Evolutionary conservation across 2,113 vertebrate species (phyloP).

Genomic region (Capra hircus): DNA sequence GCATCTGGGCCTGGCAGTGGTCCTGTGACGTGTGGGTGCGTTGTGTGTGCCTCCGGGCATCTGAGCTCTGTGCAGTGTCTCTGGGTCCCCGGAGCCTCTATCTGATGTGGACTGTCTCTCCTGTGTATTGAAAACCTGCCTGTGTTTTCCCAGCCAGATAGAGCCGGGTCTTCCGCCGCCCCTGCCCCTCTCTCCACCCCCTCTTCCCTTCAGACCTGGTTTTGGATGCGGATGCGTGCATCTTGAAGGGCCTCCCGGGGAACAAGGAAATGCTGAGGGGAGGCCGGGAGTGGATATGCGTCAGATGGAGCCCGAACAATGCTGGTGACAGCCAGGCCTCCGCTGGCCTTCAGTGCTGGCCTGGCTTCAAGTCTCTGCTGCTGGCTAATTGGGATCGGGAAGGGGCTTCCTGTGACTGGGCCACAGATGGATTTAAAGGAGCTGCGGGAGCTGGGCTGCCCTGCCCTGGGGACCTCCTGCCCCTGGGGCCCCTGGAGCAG

Average conservation of each 20-base stretch:
- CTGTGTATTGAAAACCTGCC: not conserved
- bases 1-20: not conserved
- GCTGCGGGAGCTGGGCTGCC: not conserved
- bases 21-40: not conserved
- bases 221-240: slow-evolving; percentile 41
- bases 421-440: slow-evolving; percentile 43
- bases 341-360: slow-evolving; percentile 51
- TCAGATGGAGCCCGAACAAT: slow-evolving; percentile 67
- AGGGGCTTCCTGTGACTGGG: slow-evolving; percentile 42
- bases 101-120: not conserved
- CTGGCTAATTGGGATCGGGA: slow-evolving; percentile 52
- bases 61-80: not conserved
- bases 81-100: not conserved
- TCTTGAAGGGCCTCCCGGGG: not conserved
- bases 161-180: not conserved
- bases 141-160: not conserved
- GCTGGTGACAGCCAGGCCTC: slow-evolving; percentile 64
- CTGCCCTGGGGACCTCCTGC: not conserved
- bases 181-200: not conserved
- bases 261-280: slow-evolving; percentile 46
- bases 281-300: slow-evolving; percentile 55
- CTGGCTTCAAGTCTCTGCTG: slow-evolving; percentile 54
- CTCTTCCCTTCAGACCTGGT: not conserved
- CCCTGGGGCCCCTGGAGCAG: not conserved
- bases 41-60: not conserved